Base-by-base conservation (phyloP, 2,797 vertebrate genomes). In the Echiichthys vipera region DNA sequence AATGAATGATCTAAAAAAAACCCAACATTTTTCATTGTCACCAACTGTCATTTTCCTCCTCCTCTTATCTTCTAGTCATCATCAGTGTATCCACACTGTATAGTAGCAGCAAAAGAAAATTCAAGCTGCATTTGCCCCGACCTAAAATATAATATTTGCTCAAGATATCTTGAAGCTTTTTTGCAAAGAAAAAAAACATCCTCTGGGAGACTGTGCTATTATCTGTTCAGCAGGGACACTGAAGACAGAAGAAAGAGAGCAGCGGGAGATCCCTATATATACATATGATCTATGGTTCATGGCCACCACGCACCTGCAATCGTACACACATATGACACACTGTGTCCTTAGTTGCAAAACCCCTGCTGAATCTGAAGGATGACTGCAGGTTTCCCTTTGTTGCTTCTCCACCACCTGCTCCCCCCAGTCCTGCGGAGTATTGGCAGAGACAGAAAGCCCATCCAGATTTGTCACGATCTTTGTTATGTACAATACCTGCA, bases 11-110 rank as follows among this genome's bases (percentile, higher is more conserved):
- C 18, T 54, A 45, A 66, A 75, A 46, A 34, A 64, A 67, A 20
- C n/a, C 14, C 49, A 76, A 58, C 7, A 29, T 12, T 51, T 37
- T 50, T 57, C 15, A 32, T 46, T 39, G 43, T 62, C 59, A 47
- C 36, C 47, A 20, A 18, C n/a, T 63, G 54, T 57, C 43, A 70
- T 42, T 65, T 69, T 32, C 14, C n/a, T n/a, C 63, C 15, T 29
- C 36, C 25, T 74, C 61, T 77, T 36, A 53, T 77, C 46, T 43
- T 56, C n/a, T 27, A 39, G 47, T 29, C 54, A 78, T 63, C 50
- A 63, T 47, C 7, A 30, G 62, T 46, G 29, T 18, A 39, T 43
- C 37, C 39, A 17, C 29, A 9, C 17, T 20, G 61, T 1, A 1
- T 43, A 4, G 11, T 10, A n/a, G 18, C 49, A 29, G 58, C 30